A percentile compares a stretch with the other conserved stretches of the same genome.
phyloP scores from a whole-genome alignment of 2,888 invertebrate genomes.

The Apodemia mormo region DNA sequence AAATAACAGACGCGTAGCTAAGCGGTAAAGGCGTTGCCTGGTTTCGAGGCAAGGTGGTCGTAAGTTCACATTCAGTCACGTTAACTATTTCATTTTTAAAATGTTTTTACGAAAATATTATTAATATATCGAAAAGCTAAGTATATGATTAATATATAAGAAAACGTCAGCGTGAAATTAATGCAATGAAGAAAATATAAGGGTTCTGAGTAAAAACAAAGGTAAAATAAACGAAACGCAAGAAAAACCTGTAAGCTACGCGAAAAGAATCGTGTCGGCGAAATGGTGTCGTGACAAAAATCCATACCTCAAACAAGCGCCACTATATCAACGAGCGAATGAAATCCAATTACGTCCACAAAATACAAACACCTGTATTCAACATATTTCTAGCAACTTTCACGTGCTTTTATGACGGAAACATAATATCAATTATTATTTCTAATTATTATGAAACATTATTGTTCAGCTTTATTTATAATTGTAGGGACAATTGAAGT shows the following conservation, averaged over 20 bases:
- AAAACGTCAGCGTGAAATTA: too few species aligned
- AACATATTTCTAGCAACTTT: constrained; percentile 31
- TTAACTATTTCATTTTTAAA: too few species aligned
- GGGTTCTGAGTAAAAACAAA: constrained; percentile 12
- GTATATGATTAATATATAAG: too few species aligned
- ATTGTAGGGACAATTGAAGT: too few species aligned
- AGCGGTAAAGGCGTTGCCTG: too few species aligned
- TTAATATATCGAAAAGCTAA: too few species aligned
- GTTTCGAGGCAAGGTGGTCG: too few species aligned
- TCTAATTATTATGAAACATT: neutral
- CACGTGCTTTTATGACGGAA: constrained; percentile 18
- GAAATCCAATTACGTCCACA: constrained; percentile 76
- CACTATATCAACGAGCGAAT: constrained; percentile 69
- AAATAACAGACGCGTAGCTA: too few species aligned
- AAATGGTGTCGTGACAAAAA: constrained; percentile 80
- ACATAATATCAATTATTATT: constrained; percentile 2
- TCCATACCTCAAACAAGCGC: constrained; percentile 69
- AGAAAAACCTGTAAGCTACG: constrained; percentile 44
- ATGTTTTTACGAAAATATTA: too few species aligned
- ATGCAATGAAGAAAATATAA: too few species aligned
- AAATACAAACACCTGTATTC: constrained; percentile 48
- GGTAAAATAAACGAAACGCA: constrained; percentile 36
- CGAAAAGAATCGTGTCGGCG: constrained; percentile 56
- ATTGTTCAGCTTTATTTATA: neutral
- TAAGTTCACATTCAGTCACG: too few species aligned